Percentiles rank a stretch among this genome's conserved stretches.
These are phyloP conservation scores for Drosophila cognata DNA, from an alignment of 2,888 invertebrate genomes.

Conservation along the genomic window DNA sequence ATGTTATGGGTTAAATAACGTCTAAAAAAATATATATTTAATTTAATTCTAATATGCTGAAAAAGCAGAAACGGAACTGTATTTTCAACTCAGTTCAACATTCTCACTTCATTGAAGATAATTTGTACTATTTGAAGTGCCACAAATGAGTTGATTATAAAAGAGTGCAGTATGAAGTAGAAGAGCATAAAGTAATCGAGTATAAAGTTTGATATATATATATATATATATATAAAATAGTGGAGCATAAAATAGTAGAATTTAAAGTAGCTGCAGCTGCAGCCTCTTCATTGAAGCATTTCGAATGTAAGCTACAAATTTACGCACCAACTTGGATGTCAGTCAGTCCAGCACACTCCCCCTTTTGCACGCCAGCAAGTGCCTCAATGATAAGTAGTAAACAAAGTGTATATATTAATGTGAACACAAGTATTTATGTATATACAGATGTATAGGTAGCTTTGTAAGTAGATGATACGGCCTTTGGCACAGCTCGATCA, in stretches of 20 bases:
- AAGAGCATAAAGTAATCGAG: neutral
- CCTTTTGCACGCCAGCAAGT: neutral
- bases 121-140: neutral
- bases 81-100: neutral
- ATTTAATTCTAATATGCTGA: neutral
- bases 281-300: neutral
- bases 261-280: neutral
- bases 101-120: neutral
- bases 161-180: neutral
- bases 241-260: neutral
- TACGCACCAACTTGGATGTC: constrained; percentile 1
- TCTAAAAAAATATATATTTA: neutral
- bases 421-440: neutral
- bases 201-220: neutral
- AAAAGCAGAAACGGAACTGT: neutral
- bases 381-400: constrained; percentile 7
- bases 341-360: neutral
- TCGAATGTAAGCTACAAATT: neutral
- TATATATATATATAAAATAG: no score
- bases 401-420: neutral
- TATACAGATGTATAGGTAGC: neutral
- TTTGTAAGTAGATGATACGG: constrained; percentile 8
- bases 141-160: neutral
- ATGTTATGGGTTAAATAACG: neutral
- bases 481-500: constrained; percentile 18